phyloP scores from a whole-genome alignment of 2,797 vertebrate genomes.

The Cossypha caffra region DNA sequence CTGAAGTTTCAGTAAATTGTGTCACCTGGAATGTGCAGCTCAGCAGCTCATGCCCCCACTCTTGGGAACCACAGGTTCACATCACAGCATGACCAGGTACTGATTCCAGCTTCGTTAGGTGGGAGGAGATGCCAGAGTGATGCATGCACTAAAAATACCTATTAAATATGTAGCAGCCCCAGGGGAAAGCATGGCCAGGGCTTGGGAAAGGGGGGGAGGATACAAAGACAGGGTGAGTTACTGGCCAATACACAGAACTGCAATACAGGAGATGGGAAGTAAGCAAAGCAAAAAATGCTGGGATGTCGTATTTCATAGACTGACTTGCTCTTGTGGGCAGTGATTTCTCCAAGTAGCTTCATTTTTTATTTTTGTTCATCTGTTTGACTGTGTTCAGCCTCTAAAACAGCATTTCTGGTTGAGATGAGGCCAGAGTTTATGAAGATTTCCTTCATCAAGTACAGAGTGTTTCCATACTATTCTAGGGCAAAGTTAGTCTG shows the following conservation, averaged over 20 bases:
- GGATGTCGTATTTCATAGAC: background rate
- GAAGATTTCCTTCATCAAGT: background rate
- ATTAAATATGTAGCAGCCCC: background rate
- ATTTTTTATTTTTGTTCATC: background rate
- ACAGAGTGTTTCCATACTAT: background rate
- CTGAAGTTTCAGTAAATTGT: background rate
- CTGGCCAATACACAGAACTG: background rate
- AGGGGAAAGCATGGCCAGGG: background rate
- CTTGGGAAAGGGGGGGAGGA: background rate
- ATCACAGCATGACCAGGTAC: background rate
- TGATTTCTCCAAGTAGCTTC: background rate
- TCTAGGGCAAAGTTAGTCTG: background rate
- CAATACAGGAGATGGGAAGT: background rate
- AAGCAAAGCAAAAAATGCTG: background rate
- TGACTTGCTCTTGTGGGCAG: background rate
- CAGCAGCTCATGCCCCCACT: rapidly evolving
- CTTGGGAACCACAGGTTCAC: background rate
- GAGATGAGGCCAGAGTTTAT: background rate
- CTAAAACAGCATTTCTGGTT: background rate
- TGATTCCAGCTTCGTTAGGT: background rate
- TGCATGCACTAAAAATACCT: background rate
- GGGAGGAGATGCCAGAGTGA: background rate
- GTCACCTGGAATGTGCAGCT: background rate
- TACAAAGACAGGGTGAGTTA: background rate
- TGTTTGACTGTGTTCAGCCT: background rate